These are phyloP conservation scores for Sisyra terminalis DNA, from an alignment of 2,888 invertebrate species.

Conservation along the genomic window DNA sequence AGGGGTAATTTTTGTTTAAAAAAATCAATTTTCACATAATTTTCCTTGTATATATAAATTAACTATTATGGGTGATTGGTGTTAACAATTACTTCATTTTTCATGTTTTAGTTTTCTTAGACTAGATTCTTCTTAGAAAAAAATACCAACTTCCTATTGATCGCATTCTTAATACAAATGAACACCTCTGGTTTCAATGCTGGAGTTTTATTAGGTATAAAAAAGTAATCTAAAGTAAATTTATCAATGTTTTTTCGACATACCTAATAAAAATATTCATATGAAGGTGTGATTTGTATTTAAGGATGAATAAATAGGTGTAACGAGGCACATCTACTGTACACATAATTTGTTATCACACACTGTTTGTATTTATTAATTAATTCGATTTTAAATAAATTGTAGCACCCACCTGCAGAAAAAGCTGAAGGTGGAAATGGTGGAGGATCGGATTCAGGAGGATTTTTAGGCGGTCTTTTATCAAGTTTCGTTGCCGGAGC, in stretches of 20 bases:
- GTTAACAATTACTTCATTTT: too few species aligned
- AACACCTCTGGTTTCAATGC: too few species aligned
- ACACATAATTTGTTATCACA: too few species aligned
- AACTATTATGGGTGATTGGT: background rate
- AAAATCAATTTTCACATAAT: constrained; percentile 1
- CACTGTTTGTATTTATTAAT: background rate
- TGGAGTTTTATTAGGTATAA: too few species aligned
- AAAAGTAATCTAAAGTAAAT: too few species aligned
- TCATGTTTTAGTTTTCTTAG: too few species aligned
- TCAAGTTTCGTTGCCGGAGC: constrained; percentile 16
- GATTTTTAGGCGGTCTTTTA: constrained; percentile 20
- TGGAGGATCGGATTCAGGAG: constrained; percentile 18
- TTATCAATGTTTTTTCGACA: too few species aligned
- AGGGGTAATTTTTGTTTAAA: constrained; percentile 19
- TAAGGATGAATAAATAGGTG: too few species aligned
- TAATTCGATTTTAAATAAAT: background rate
- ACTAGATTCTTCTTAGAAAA: too few species aligned
- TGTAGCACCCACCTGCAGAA: constrained; percentile 12
- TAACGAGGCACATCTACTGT: too few species aligned
- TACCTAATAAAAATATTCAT: too few species aligned
- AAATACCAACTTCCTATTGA: background rate
- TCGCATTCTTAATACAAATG: background rate
- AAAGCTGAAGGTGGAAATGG: constrained; percentile 9
- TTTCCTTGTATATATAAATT: background rate
- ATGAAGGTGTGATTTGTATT: too few species aligned